Evolutionary conservation across 2,888 invertebrate species (phyloP), one percentile per base, ranked within the genome.

Genomic region (Hybos culiciformis): DNA sequence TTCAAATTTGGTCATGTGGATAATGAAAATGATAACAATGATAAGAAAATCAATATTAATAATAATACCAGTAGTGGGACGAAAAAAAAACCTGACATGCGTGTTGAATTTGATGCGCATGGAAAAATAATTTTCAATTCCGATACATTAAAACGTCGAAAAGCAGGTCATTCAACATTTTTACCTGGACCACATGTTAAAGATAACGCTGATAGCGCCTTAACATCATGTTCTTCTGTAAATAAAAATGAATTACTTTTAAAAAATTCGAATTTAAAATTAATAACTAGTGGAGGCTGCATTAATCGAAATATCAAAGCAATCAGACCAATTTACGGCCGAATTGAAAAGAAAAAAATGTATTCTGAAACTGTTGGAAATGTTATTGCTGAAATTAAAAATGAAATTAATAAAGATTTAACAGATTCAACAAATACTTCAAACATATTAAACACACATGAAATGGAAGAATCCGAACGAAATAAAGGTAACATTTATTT

Each of bases 61-160:
- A 48, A 47, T 47, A 47, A 19, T 5, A 42, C 45, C 47, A 48
- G 42, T 29, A 29, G 26, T 26, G 9, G 23, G 5, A 26, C n/a
- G 12, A 29, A 29, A n/a, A n/a, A n/a, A n/a, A n/a, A 12, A 6
- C 29, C 29, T 29, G 48, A 36, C 36, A 36, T 84, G 18, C 75
- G 85, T 56, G 86, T 88, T 32, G 83, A 81, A 26, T 67, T 90
- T 36, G 85, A 88, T 65, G 81, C 88, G 19, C 83, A 83, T 56
- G 91, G 90, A 41, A 84, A 84, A 71, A 84, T 90, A 36, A 81
- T 90, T 47, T 90, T 83, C 66, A 83, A 83, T 49, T 88, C 88
- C 17, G 88, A 88, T 55, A 88, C 87, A 58, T 67, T 88, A 49
- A 80, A 78, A 59, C 72, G 85, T 54, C 61, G 63, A 51, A 84